Base-by-base conservation (phyloP, 2,113 vertebrate species). In the Pluvialis apricaria region DNA sequence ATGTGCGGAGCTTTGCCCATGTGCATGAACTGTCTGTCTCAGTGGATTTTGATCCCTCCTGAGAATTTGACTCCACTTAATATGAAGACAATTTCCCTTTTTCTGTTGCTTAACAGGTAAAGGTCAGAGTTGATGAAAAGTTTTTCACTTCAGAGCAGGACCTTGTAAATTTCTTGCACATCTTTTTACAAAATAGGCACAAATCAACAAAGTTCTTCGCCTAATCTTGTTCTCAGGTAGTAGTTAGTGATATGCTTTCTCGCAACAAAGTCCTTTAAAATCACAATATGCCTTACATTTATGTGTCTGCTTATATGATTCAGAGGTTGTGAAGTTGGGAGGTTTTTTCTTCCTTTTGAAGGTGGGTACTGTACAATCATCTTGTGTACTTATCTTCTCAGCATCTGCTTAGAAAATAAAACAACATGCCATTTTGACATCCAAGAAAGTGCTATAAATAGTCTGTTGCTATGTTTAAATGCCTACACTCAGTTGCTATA, bases 391-490 rank as follows among this genome's bases (percentile, higher is more conserved):
- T 95, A 97, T 95, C 95, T 94, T 80, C 54, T 51, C 54, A 95
- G 87, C 84, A 94, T 97, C 96, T 97, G 85, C 93, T 97, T 90
- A 94, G 96, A 96, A 97, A 97, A 96, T 97, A 97, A 95, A 97
- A 92, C 92, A 92, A 78, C 73, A n/a, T 97, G 91, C 85, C 91
- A 76, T 95, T 96, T 89, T 95, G 90, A 95, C 94, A 97, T 97
- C 88, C 77, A 94, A 95, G 87, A 93, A 96, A 95, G 84, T 92
- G 88, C 97, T 97, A 97, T 97, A 95, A 97, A 97, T 97, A 97
- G 97, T 88, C 96, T 96, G 95, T 96, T 96, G 97, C 96, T 97
- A 88, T 97, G 97, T 97, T 97, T 97, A 96, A 97, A 94, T 95
- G 96, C 94, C 94, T 97, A 78, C 92, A 86, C 64, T 89, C 60